Evolutionary conservation across 2,888 invertebrate species (phyloP), one percentile per base, ranked within the genome.

Genomic region (Epiperipatus broadwayi): DNA sequence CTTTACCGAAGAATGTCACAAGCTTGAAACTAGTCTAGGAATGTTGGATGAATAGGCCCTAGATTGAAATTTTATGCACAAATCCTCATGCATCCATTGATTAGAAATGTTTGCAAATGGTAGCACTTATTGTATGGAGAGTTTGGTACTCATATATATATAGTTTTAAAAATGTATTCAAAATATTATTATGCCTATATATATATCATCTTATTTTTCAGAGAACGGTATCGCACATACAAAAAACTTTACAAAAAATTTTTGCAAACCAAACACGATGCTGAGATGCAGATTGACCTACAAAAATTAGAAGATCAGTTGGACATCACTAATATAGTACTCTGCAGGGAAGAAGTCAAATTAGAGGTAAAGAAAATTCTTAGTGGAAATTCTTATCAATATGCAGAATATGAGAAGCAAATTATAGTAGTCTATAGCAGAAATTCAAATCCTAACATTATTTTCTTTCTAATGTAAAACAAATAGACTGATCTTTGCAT

Each of bases 291-390:
- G 54, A 49, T 75, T 43, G 76, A 78, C 52, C 56, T 79, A 40
- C 74, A 75, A 56, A 71, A 74, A 50, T 70, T 75, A 42, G 80
- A 81, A 56, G 78, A 79, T 46, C 67, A 65, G 42, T 60, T 81
- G 43, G 71, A 73, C 35, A 71, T 80, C 29, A 61, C 75, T 34
- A 76, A 76, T 40, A 74, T 81, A 18, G 70, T 79, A 2, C 71
- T 79, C 41, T 80, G 79, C 0, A 66, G 79, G 44, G 77, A 78
- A 52, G 74, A 79, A 44, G 78, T 80, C 4, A 75, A 77, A 54
- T 69, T 78, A 51, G 70, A 75, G 65, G 77, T 77, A 52, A 48
- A 52, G 46, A 30, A n/a, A n/a, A n/a, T n/a, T n/a, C n/a, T n/a
- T n/a, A n/a, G n/a, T n/a, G n/a, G n/a, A n/a, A n/a, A 10, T n/a